phyloP scores from a whole-genome alignment of 2,113 vertebrate genomes.

The Thunnus maccoyii region DNA sequence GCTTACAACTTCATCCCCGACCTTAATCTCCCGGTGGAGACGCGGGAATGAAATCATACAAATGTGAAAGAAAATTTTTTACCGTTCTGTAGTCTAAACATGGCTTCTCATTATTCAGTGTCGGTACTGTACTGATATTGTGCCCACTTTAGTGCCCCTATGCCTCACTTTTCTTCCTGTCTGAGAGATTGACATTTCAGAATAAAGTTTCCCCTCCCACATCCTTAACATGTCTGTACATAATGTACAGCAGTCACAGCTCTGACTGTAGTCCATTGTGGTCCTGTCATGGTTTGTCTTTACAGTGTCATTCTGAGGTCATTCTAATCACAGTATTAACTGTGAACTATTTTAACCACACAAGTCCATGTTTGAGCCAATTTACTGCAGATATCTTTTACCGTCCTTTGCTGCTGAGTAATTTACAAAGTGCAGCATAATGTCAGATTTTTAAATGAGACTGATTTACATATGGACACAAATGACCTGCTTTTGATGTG shows the following conservation, averaged over 20 bases:
- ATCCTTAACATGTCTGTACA: conserved; percentile 28
- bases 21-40: background rate
- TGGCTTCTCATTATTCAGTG: background rate
- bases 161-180: conserved; percentile 30
- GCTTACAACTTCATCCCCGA: too few species aligned
- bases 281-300: conserved; percentile 16
- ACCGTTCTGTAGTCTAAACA: background rate
- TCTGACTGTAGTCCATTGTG: conserved; percentile 3
- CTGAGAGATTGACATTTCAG: conserved; percentile 65
- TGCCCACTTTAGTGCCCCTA: conserved; percentile 9
- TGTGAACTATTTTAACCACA: too few species aligned
- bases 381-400: too few species aligned
- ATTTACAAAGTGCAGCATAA: conserved; percentile 17
- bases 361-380: too few species aligned
- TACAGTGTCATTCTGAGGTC: background rate
- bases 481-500: background rate
- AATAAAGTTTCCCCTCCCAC: conserved; percentile 78
- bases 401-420: conserved; percentile 26
- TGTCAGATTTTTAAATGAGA: conserved; percentile 19
- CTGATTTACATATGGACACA: conserved; percentile 6
- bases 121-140: background rate
- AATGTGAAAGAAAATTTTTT: too few species aligned
- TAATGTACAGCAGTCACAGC: conserved; percentile 7
- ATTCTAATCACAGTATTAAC: too few species aligned
- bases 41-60: too few species aligned